Conservation (phyloP, 30 jellyfish, hydroid and myxozoan genomes). For the Morbakka virulenta region DNA sequence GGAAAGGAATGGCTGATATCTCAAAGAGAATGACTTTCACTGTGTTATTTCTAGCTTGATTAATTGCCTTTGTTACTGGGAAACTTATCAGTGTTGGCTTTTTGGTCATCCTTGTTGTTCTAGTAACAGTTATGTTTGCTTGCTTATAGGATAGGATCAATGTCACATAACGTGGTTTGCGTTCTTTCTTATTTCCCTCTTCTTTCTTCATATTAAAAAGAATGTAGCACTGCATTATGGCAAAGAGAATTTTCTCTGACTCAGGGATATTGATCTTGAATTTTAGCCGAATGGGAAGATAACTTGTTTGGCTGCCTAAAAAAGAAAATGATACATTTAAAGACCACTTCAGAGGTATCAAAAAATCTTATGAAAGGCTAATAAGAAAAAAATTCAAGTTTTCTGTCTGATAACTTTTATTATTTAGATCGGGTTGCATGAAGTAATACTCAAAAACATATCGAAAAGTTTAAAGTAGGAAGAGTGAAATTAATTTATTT, state of each 20-base stretch:
- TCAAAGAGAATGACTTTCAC: not conserved
- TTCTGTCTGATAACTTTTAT: too few species aligned
- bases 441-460: too few species aligned
- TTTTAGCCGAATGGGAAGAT: not conserved
- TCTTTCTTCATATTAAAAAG: slow-evolving; percentile 1
- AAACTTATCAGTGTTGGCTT: not conserved
- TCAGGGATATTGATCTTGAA: slow-evolving; percentile 32
- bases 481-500: too few species aligned
- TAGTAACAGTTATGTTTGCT: not conserved
- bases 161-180: not conserved
- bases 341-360: too few species aligned
- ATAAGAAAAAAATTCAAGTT: too few species aligned
- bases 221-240: slow-evolving; percentile 23
- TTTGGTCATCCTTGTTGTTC: not conserved
- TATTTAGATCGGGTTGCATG: too few species aligned
- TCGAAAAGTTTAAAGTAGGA: too few species aligned
- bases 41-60: not conserved
- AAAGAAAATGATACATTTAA: too few species aligned
- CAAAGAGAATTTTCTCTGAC: slow-evolving; percentile 18
- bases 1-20: not conserved
- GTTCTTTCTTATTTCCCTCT: not conserved
- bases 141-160: not conserved
- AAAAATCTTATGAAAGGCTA: too few species aligned
- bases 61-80: not conserved
- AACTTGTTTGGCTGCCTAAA: not conserved